Conservation (phyloP, 2,113 vertebrate species). For the Hemichromis elongatus region DNA sequence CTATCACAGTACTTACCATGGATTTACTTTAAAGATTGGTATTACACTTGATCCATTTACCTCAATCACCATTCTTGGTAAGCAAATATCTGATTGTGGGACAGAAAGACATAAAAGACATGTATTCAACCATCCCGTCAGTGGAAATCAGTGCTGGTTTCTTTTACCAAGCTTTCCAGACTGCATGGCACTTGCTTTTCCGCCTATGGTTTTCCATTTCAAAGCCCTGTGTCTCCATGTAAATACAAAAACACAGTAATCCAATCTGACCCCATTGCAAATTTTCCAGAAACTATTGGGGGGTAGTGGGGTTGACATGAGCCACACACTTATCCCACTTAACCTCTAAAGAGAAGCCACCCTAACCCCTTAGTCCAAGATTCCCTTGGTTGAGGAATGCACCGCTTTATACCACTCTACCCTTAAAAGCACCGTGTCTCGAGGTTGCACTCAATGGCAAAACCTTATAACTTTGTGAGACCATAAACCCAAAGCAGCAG, state of each 20-base stretch:
- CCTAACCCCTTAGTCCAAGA: constrained; percentile 56
- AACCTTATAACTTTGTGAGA: constrained; percentile 43
- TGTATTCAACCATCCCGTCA: constrained; percentile 56
- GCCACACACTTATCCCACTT: constrained; percentile 75
- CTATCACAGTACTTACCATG: constrained; percentile 25
- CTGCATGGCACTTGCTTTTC: constrained; percentile 70
- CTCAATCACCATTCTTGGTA: constrained; percentile 36
- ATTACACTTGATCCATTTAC: constrained; percentile 58
- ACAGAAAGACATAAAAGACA: constrained; percentile 54
- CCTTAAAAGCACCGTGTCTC: constrained; percentile 48
- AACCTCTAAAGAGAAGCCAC: constrained; percentile 71
- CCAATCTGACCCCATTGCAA: constrained; percentile 74
- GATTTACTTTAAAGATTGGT: constrained; percentile 54
- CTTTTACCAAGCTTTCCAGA: constrained; percentile 65
- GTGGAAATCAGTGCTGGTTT: constrained; percentile 67
- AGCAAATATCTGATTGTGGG: constrained; percentile 57
- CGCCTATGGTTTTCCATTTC: constrained; percentile 75
- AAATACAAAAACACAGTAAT: constrained; percentile 77
- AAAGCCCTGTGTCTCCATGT: constrained; percentile 72
- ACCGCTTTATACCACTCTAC: constrained; percentile 44
- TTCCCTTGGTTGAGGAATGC: constrained; percentile 59
- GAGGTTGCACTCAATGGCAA: constrained; percentile 39
- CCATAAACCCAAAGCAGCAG: constrained; percentile 35
- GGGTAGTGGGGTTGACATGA: constrained; percentile 68
- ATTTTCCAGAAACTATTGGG: constrained; percentile 73